phyloP scores from a whole-genome alignment of 2,888 invertebrate genomes.

The Netelia inedita region DNA sequence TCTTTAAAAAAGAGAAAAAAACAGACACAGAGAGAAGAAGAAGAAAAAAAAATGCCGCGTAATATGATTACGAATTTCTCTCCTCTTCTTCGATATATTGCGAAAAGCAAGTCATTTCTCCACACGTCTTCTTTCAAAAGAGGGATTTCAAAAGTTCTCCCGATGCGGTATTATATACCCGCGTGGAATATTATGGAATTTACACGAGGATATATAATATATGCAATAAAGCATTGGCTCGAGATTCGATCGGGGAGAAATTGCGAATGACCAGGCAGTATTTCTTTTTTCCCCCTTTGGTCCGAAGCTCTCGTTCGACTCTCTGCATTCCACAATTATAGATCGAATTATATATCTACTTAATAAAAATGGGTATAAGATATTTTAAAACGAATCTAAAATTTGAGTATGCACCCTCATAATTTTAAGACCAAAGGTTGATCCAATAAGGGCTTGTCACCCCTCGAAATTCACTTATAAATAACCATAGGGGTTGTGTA shows the following conservation, averaged over 20 bases:
- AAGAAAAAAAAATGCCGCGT: background rate
- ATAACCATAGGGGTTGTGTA: no score
- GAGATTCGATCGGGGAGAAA: constrained; percentile 35
- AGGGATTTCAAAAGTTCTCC: constrained; percentile 36
- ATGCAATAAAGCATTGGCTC: constrained; percentile 8
- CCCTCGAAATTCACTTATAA: no score
- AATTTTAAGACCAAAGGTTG: no score
- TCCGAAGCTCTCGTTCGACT: background rate
- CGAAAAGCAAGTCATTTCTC: constrained; percentile 43
- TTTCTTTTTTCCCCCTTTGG: constrained; percentile 1
- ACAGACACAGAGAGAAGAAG: background rate
- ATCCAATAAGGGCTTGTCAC: no score
- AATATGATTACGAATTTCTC: constrained; percentile 42
- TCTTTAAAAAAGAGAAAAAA: constrained; percentile 6
- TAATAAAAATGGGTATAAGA: no score
- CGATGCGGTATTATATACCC: background rate
- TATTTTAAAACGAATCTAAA: no score
- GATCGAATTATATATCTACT: no score
- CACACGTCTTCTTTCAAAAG: constrained; percentile 22
- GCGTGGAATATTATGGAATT: background rate
- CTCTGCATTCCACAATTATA: no score
- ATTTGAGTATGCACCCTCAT: no score
- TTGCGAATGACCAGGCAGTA: constrained; percentile 3
- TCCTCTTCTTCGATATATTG: constrained; percentile 22
- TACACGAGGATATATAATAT: constrained; percentile 17